These are phyloP conservation scores for Eupeodes corollae DNA, from an alignment of 1,140 invertebrate species.

Conservation along the genomic window DNA sequence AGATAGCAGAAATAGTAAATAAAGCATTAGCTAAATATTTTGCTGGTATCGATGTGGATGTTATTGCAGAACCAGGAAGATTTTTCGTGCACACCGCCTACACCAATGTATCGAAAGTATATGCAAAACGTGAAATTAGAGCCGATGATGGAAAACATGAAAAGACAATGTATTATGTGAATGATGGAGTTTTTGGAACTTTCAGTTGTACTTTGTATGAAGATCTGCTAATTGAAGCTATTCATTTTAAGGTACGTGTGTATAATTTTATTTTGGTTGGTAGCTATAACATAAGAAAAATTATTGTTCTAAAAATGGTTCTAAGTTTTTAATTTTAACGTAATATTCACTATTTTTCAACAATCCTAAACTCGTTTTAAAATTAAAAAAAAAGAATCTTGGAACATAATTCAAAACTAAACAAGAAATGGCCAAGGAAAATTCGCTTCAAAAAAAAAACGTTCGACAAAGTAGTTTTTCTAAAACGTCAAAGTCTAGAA, in stretches of 20 bases:
- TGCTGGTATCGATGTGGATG: constrained; percentile 50
- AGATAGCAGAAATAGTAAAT: constrained; percentile 38
- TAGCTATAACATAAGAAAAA: no score
- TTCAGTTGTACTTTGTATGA: constrained; percentile 53
- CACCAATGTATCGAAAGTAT: constrained; percentile 63
- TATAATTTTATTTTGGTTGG: no score
- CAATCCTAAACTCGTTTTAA: neutral
- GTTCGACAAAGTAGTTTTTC: no score
- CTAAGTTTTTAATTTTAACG: neutral
- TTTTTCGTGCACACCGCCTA: constrained; percentile 89
- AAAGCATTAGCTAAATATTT: constrained; percentile 67
- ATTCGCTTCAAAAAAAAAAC: no score
- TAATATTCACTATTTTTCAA: neutral
- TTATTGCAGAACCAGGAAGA: constrained; percentile 91
- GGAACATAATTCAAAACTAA: no score
- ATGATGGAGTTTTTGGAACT: constrained; percentile 93
- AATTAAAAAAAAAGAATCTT: no score
- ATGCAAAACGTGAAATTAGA: constrained; percentile 37
- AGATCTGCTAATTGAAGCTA: constrained; percentile 38
- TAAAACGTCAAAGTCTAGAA: no score
- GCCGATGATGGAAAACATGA: constrained; percentile 1
- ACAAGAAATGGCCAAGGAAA: no score
- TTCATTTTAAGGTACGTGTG: constrained; percentile 44
- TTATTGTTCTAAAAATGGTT: no score
- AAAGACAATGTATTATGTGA: constrained; percentile 82